phyloP scores from a whole-genome alignment of 2,888 invertebrate genomes.

The Pilophorus perplexus region DNA sequence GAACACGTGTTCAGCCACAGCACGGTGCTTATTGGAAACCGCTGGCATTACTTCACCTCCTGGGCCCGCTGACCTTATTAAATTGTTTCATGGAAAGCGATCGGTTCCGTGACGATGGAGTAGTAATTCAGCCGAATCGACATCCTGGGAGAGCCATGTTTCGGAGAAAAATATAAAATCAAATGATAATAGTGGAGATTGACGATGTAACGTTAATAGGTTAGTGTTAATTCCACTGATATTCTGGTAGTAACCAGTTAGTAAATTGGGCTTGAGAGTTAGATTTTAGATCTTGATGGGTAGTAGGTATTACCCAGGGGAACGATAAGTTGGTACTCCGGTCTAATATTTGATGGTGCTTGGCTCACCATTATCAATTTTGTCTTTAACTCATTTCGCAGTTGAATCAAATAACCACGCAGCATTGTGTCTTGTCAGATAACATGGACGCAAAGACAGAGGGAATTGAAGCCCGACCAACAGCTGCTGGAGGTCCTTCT shows the following conservation, averaged over 20 bases:
- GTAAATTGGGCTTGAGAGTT: not conserved
- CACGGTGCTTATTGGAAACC: too few species aligned
- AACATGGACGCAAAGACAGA: not conserved
- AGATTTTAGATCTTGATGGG: not conserved
- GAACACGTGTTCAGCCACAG: too few species aligned
- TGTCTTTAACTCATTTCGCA: not conserved
- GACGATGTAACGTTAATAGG: not conserved
- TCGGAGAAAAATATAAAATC: not conserved
- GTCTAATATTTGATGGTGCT: slow-evolving; percentile 13
- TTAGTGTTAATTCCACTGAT: not conserved
- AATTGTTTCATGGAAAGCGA: not conserved
- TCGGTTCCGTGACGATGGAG: not conserved
- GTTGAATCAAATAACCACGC: not conserved
- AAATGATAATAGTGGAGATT: not conserved
- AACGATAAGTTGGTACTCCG: too few species aligned
- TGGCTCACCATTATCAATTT: not conserved
- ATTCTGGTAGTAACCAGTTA: not conserved
- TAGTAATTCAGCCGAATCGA: not conserved
- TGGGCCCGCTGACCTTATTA: too few species aligned
- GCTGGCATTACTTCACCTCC: too few species aligned
- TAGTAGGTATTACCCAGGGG: not conserved
- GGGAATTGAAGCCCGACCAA: not conserved
- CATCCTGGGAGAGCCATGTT: slow-evolving; percentile 2
- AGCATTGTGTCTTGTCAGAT: slow-evolving; percentile 3
- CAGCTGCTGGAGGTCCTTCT: too few species aligned